Base-by-base conservation (phyloP, 2,113 vertebrate genomes). In the Loxodonta africana region DNA sequence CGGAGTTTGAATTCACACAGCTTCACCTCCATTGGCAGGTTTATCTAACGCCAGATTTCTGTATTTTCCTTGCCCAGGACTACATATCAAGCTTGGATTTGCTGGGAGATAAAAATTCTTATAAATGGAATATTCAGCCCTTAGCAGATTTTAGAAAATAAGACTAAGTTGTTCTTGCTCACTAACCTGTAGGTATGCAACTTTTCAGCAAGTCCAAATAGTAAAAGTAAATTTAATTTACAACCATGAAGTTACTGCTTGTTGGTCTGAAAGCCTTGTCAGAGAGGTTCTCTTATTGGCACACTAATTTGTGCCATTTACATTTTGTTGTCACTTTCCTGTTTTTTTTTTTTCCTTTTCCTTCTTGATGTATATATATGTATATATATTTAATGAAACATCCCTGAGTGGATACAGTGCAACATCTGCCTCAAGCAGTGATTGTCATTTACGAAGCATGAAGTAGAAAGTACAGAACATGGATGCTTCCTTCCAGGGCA, bases 191-290 rank as follows among this genome's bases (percentile, higher is more conserved):
- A 46, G 73, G 21, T 71, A 83, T 91, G 60, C 95, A 48, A 97
- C 86, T 81, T 93, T 95, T 96, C 83, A 91, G 51, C 62, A 96
- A 95, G 69, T 94, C 77, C 92, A 97, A 97, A 97, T 17, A 78
- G 86, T 97, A 98, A 98, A 98, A 98, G 98, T 98, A 98, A 99
- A 99, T 99, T 99, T 98, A 98, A 93, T 97, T 98, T 97, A 91
- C 96, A 98, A 85, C 97, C 97, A 25, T 80, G 44, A 95, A 97
- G 95, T 92, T 98, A 98, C 89, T 85, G 97, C 96, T 97, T 90
- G 94, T 95, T 98, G 98, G 97, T 94, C 97, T 97, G 98, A 99
- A 99, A 99, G 99, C 99, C 99, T 99, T 99, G 99, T 99, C 99
- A 99, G 99, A 99, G 98, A 88, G 90, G 99, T 97, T 94, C 74